phyloP scores from a whole-genome alignment of 2,797 vertebrate genomes.

The Ibycter americanus region DNA sequence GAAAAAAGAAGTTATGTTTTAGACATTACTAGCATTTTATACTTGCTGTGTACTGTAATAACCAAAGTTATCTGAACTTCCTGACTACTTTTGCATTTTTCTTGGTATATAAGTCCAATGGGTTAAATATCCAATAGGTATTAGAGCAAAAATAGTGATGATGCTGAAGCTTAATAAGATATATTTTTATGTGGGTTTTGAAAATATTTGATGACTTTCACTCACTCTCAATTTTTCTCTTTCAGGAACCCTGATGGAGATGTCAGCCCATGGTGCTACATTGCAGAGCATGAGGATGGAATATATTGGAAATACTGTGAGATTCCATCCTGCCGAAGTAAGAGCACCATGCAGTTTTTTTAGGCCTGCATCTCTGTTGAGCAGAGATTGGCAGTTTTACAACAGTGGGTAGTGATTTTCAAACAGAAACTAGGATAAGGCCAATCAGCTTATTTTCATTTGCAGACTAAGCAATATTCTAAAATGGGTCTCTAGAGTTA shows the following conservation, averaged over 20 bases:
- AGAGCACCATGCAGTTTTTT: constrained; percentile 16
- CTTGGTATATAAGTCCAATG: accelerated
- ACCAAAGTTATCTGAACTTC: not conserved
- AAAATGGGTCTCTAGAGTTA: not conserved
- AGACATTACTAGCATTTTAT: not conserved
- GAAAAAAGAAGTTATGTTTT: not conserved
- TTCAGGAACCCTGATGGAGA: constrained; percentile 94
- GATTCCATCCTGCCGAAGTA: constrained; percentile 92
- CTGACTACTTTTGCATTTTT: not conserved
- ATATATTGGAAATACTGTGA: constrained; percentile 97
- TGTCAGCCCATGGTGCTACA: constrained; percentile 96
- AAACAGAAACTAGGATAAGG: not conserved
- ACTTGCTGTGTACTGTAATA: not conserved
- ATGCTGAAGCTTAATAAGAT: not conserved
- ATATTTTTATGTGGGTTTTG: not conserved
- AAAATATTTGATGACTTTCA: not conserved
- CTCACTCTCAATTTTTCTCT: not conserved
- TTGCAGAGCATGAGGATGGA: constrained; percentile 90
- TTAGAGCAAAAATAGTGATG: not conserved
- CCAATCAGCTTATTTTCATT: not conserved
- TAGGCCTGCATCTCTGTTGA: not conserved
- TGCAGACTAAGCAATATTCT: not conserved
- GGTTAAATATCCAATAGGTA: not conserved
- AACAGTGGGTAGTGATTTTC: not conserved
- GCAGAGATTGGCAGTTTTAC: not conserved